phyloP scores from a whole-genome alignment of 2,888 invertebrate genomes.

The Diplazon laetatorius region DNA sequence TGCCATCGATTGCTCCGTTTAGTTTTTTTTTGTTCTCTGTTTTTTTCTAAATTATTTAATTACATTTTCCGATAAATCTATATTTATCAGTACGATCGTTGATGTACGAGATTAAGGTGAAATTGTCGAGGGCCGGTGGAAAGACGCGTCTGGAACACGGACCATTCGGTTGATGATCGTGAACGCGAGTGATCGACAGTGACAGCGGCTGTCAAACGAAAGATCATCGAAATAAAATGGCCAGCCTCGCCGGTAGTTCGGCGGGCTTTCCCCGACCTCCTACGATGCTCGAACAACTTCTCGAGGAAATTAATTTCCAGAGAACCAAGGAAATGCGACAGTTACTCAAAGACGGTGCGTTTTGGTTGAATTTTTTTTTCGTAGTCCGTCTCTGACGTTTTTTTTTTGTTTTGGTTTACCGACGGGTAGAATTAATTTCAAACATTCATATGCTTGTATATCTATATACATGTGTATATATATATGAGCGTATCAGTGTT shows the following conservation, averaged over 20 bases:
- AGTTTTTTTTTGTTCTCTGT: not conserved
- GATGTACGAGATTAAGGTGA: conserved; percentile 26
- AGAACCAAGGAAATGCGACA: conserved; percentile 95
- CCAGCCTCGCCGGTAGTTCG: conserved; percentile 77
- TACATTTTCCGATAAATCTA: not conserved
- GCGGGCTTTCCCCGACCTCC: conserved; percentile 83
- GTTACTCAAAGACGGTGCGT: conserved; percentile 92
- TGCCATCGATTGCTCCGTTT: not conserved
- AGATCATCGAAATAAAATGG: conserved; percentile 76
- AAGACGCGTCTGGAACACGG: not conserved
- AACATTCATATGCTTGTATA: no score
- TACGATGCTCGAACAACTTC: conserved; percentile 91
- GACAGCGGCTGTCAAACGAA: not conserved
- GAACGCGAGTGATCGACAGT: not conserved
- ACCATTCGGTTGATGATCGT: not conserved
- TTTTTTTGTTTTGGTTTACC: no score
- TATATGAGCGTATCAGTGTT: not conserved
- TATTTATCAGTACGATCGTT: conserved; percentile 1
- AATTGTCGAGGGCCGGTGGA: conserved; percentile 11
- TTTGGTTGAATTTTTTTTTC: not conserved
- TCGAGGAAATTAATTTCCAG: conserved; percentile 96
- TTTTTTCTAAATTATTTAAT: not conserved
- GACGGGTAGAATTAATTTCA: no score
- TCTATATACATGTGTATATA: not conserved
- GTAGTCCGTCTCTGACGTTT: no score